Evolutionary conservation across 2,113 vertebrate genomes (phyloP), one percentile per base, ranked within the genome.

Genomic region (Peromyscus polionotus): DNA sequence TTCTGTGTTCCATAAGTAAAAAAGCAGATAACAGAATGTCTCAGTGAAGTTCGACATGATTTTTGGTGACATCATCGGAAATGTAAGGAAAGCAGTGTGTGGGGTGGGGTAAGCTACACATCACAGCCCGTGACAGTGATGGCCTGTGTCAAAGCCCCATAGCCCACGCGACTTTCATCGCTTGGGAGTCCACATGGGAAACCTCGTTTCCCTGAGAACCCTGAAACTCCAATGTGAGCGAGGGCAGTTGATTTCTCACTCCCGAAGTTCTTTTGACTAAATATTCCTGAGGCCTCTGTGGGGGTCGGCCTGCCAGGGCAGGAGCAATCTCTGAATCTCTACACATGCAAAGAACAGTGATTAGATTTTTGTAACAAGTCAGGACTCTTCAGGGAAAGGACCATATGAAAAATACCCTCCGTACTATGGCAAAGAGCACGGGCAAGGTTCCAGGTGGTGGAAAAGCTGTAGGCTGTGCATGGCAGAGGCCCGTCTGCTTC

Each of bases 311-410:
- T 51, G n/a, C 14, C 42, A 88, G 26, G 31, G 28, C n/a, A 83
- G 24, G 36, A 67, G 45, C 11, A 59, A 93, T 81, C 48, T 95
- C 92, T 10, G 2, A 33, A 76, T 76, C 57, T 88, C 48, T 75
- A 33, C 0, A 85, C 79, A 48, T 48, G 22, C 48, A 84, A 84
- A 68, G 13, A 79, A 86, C 73, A 83, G 89, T 68, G 31, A 93
- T 76, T 91, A 88, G 57, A 88, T 88, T 90, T 90, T 93, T 90
- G 6, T 59, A 76, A 88, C 12, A 85, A 73, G 68, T 61, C 33
- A 87, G 79, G 26, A 42, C 17, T 61, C 22, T 88, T 59, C 4
- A 70, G 57, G 76, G 28, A 70, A 8, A 92, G 4, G 39, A 39
- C 65, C 36, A 45, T 11, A 16, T 39, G 51, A 92, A 26, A 95